phyloP scores from a whole-genome alignment of 2,888 invertebrate genomes.

The Chelonus formosanus region DNA sequence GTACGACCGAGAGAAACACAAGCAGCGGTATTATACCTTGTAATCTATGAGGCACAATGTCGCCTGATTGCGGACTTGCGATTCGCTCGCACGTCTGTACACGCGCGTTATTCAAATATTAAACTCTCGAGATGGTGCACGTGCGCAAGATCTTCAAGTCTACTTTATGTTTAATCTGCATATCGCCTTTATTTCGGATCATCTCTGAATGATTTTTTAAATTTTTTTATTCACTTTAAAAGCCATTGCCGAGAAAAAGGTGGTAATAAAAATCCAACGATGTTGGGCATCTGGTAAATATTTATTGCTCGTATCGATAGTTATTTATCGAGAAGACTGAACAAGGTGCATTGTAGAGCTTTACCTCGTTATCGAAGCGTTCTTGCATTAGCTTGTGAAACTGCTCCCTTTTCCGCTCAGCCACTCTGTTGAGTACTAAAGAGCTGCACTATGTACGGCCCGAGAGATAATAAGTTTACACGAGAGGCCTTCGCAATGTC shows the following conservation, averaged over 20 bases:
- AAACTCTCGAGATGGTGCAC: slow-evolving; percentile 36
- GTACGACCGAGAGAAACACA: slow-evolving; percentile 1
- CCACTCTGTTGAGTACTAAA: not conserved
- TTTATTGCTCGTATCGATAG: slow-evolving; percentile 27
- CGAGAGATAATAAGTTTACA: slow-evolving; percentile 26
- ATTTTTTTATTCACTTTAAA: too few relatives aligned
- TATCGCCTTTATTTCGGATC: not conserved
- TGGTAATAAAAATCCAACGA: not conserved
- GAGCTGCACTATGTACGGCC: not conserved
- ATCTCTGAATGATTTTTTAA: too few relatives aligned
- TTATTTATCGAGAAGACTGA: slow-evolving; percentile 28
- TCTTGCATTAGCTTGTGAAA: slow-evolving; percentile 27
- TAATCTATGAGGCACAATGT: slow-evolving; percentile 58
- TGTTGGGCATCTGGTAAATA: slow-evolving; percentile 16
- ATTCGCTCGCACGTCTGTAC: slow-evolving; percentile 41
- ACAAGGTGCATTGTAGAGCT: slow-evolving; percentile 29
- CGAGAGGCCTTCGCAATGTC: slow-evolving; percentile 23
- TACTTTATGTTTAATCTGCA: slow-evolving; percentile 6
- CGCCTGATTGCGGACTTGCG: slow-evolving; percentile 52
- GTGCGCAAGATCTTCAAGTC: slow-evolving; percentile 14
- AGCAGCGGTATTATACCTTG: slow-evolving; percentile 45
- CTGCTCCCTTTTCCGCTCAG: slow-evolving; percentile 21
- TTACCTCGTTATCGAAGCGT: slow-evolving; percentile 28
- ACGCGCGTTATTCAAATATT: slow-evolving; percentile 58
- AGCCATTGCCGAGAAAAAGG: not conserved